A percentile compares a stretch with the other conserved stretches of the same genome.
These are phyloP conservation scores for Saimiri boliviensis DNA, from an alignment of 2,113 vertebrate species.

Conservation along the genomic window DNA sequence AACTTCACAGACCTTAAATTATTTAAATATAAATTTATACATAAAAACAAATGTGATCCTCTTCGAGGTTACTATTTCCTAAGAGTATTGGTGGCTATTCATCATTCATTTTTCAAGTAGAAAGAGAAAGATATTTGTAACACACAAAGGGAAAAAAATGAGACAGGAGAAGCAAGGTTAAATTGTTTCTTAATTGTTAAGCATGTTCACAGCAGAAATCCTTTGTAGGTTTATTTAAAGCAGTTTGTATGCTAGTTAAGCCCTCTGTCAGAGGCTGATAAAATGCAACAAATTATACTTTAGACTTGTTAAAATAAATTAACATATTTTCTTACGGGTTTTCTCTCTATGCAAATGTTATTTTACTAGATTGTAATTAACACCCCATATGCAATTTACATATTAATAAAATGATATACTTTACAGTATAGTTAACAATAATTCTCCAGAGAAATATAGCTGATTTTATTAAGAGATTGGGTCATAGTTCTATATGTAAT, in stretches of 20 bases:
- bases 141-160: neutral
- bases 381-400: neutral
- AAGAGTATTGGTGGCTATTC: neutral
- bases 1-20: neutral
- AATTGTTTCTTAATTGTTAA: neutral
- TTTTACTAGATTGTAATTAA: neutral
- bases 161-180: neutral
- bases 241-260: neutral
- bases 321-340: neutral
- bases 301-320: slow-evolving; percentile 27
- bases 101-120: neutral
- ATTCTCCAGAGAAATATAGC: neutral
- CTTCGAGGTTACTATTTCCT: neutral
- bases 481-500: neutral
- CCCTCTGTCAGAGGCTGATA: neutral
- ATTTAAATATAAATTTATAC: slow-evolving; percentile 8
- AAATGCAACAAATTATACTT: slow-evolving; percentile 13
- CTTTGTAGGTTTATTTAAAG: neutral
- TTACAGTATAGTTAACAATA: neutral
- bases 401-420: neutral
- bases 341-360: neutral
- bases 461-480: neutral
- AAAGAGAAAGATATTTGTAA: neutral
- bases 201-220: neutral
- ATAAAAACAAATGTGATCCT: neutral